These are phyloP conservation scores for Pyralis farinalis DNA, from an alignment of 2,888 invertebrate genomes.

Conservation along the genomic window DNA sequence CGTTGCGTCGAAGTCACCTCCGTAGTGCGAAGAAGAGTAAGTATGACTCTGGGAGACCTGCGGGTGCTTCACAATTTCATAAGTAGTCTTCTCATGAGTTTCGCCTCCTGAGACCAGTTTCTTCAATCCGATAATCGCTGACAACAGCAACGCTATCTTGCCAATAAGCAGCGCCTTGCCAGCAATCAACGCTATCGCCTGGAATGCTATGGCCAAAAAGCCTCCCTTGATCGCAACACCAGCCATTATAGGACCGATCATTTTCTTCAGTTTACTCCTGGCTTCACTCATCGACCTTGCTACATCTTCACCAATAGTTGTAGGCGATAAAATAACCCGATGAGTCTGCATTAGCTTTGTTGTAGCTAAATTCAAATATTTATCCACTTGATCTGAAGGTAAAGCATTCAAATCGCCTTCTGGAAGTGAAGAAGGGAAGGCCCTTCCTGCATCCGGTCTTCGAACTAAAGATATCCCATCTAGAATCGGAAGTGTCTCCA, in stretches of 20 bases:
- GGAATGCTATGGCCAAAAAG: constrained; percentile 87
- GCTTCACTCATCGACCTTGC: constrained; percentile 76
- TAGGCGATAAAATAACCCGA: constrained; percentile 76
- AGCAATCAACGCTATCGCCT: constrained; percentile 87
- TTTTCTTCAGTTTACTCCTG: constrained; percentile 83
- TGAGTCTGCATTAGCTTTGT: constrained; percentile 82
- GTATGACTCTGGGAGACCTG: constrained; percentile 89
- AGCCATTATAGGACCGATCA: constrained; percentile 84
- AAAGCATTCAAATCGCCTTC: constrained; percentile 82
- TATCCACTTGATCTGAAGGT: constrained; percentile 82
- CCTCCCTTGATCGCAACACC: constrained; percentile 86
- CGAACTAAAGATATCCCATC: constrained; percentile 83
- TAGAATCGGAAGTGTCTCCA: constrained; percentile 81
- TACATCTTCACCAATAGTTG: constrained; percentile 58
- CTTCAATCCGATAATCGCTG: constrained; percentile 90
- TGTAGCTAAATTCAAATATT: constrained; percentile 77
- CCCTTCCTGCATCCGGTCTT: constrained; percentile 62
- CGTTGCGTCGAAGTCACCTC: constrained; percentile 81
- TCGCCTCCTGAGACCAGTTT: constrained; percentile 85
- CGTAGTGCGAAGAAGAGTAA: constrained; percentile 86
- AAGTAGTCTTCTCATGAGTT: constrained; percentile 89
- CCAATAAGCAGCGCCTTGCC: constrained; percentile 91
- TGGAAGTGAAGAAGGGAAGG: constrained; percentile 72
- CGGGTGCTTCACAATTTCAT: constrained; percentile 93
- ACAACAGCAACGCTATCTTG: constrained; percentile 90